A percentile compares a stretch with the other conserved stretches of the same genome.
Conservation (phyloP, 2,888 invertebrate genomes). For the Endomychus coccineus region DNA sequence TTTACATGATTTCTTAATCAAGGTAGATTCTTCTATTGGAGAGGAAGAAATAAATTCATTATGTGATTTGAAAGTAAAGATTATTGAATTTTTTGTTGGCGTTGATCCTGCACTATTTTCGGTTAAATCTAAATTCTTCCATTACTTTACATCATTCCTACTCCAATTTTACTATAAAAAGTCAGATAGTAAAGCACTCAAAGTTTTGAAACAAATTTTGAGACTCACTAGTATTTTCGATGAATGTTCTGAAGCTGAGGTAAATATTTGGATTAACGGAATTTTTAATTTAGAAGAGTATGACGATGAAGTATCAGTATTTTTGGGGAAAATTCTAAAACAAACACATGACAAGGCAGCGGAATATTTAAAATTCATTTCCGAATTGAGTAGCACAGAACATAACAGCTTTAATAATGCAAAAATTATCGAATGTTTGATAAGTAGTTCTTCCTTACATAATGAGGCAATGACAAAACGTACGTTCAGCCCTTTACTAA, state of each 20-base stretch:
- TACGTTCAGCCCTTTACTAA: constrained; percentile 36
- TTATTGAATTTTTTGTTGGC: constrained; percentile 41
- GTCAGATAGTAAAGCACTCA: constrained; percentile 19
- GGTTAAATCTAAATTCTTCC: constrained; percentile 29
- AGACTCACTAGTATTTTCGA: constrained; percentile 59
- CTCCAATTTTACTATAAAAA: constrained; percentile 45
- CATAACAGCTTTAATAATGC: constrained; percentile 6
- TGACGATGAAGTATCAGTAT: constrained; percentile 31
- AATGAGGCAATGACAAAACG: no score
- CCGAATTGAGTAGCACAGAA: constrained; percentile 13
- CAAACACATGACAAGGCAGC: constrained; percentile 24
- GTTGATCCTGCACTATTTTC: constrained; percentile 38
- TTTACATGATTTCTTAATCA: constrained; percentile 5
- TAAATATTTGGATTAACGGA: constrained; percentile 54
- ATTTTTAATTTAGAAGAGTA: constrained; percentile 30
- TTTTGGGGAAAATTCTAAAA: constrained; percentile 28
- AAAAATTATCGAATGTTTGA: constrained; percentile 16
- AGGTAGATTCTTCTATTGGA: constrained; percentile 1
- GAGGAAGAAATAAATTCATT: no score
- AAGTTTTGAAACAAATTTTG: constrained; percentile 46
- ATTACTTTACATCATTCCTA: constrained; percentile 24
- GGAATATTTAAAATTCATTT: constrained; percentile 26
- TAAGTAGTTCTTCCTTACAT: constrained; percentile 29
- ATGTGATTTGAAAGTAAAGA: constrained; percentile 39
- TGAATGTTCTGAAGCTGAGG: constrained; percentile 50